phyloP scores from a whole-genome alignment of 2,113 vertebrate genomes.

The Corythoichthys haematopterus region DNA sequence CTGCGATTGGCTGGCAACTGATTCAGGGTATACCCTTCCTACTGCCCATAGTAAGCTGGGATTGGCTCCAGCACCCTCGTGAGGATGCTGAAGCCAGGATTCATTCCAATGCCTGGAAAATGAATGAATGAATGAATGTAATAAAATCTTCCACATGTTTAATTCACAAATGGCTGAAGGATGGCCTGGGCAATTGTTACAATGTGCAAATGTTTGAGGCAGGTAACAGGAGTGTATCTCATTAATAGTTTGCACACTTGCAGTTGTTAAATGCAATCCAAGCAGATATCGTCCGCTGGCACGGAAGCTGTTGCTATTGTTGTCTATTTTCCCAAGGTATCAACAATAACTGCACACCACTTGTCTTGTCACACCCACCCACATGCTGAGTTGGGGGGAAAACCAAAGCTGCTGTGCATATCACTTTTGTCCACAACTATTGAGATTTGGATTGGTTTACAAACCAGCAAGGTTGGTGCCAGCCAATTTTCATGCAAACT shows the following conservation, averaged over 20 bases:
- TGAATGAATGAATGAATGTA: no score
- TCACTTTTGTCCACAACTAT: neutral
- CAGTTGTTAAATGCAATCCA: neutral
- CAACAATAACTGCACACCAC: neutral
- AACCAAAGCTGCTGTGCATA: neutral
- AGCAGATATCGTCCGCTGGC: neutral
- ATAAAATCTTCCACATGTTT: neutral
- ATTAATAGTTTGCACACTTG: neutral
- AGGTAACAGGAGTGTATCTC: neutral
- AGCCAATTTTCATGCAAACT: neutral
- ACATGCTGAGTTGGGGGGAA: conserved; percentile 1
- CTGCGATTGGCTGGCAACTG: no score
- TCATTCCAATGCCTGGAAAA: no score
- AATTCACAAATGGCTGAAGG: neutral
- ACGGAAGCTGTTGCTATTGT: neutral
- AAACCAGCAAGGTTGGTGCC: neutral
- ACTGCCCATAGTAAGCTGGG: no score
- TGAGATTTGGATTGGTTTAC: neutral
- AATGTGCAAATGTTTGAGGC: neutral
- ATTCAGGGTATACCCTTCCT: no score
- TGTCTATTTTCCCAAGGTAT: conserved; percentile 1
- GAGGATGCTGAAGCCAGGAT: no score
- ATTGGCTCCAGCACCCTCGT: no score
- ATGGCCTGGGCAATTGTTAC: neutral
- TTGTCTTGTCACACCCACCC: neutral